Evolutionary conservation across 1,140 invertebrate genomes (phyloP).

Genomic region (Elysia chlorotica): DNA sequence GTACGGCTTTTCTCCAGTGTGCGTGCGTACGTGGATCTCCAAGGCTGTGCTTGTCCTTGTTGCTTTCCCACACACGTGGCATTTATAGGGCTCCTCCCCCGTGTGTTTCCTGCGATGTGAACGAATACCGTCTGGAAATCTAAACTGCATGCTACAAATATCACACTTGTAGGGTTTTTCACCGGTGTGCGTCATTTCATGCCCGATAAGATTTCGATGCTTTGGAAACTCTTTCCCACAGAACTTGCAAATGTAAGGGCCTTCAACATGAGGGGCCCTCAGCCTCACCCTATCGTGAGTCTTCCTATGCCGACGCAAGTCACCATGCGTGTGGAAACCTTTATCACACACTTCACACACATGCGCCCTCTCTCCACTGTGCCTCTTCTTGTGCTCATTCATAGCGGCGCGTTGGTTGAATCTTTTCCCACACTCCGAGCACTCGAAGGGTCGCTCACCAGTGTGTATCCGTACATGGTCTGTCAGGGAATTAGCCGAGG

Average conservation of each 20-base stretch:
- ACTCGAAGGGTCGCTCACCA: neutral
- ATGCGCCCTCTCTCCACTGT: too few species aligned
- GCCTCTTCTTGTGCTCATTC: neutral
- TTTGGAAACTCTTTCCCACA: too few species aligned
- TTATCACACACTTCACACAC: neutral
- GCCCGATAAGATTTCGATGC: too few species aligned
- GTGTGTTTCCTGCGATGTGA: too few species aligned
- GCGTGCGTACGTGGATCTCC: constrained; percentile 25
- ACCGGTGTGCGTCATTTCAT: too few species aligned
- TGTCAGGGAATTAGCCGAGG: neutral
- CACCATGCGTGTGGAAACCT: neutral
- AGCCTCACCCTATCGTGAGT: too few species aligned
- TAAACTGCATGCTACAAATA: too few species aligned
- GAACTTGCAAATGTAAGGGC: too few species aligned
- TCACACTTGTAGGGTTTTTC: too few species aligned
- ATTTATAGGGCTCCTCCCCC: neutral
- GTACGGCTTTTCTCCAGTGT: constrained; percentile 23
- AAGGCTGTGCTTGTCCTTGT: neutral
- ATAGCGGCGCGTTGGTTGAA: neutral
- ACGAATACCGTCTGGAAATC: too few species aligned
- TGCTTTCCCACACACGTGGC: neutral
- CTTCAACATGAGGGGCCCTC: too few species aligned
- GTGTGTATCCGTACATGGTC: neutral
- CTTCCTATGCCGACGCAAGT: too few species aligned
- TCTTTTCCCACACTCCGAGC: neutral